These are phyloP conservation scores for Amphilophus citrinellus DNA, from an alignment of 2,113 vertebrate genomes.

Conservation along the genomic window DNA sequence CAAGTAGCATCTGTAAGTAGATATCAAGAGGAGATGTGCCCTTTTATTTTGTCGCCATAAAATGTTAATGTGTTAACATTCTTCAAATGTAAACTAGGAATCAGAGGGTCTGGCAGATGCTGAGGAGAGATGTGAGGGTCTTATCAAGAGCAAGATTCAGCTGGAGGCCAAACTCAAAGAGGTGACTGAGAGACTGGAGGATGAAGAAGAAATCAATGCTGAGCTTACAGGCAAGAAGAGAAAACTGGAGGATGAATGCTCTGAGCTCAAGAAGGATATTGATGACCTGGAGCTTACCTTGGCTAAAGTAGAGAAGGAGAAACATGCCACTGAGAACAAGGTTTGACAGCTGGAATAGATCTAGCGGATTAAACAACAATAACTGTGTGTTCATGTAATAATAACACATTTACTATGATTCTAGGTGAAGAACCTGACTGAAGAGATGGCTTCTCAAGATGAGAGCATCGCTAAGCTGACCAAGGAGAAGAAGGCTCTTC, in stretches of 20 bases:
- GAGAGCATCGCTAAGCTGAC: constrained; percentile 29
- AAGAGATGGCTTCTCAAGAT: constrained; percentile 35
- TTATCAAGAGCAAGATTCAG: constrained; percentile 76
- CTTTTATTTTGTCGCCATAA: neutral
- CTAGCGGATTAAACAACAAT: neutral
- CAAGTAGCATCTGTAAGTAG: constrained; percentile 65
- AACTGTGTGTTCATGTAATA: neutral
- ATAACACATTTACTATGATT: neutral
- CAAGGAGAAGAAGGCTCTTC: constrained; percentile 18
- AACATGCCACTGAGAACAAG: constrained; percentile 28
- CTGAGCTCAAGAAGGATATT: constrained; percentile 71
- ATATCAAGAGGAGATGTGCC: neutral
- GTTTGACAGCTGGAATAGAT: neutral
- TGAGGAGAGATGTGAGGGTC: constrained; percentile 73
- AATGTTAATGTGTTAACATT: neutral
- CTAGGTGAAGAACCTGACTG: constrained; percentile 26
- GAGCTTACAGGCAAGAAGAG: constrained; percentile 86
- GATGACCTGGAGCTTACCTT: constrained; percentile 26
- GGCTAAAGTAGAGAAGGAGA: constrained; percentile 19
- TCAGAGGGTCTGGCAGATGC: constrained; percentile 68
- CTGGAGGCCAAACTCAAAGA: constrained; percentile 75
- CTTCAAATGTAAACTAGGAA: constrained; percentile 50
- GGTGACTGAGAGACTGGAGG: constrained; percentile 86
- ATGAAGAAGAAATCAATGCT: constrained; percentile 85
- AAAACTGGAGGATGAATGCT: constrained; percentile 86